A percentile compares a stretch with the other conserved stretches of the same genome.
phyloP scores from a whole-genome alignment of 2,888 invertebrate genomes.

The Harmothoe impar region DNA sequence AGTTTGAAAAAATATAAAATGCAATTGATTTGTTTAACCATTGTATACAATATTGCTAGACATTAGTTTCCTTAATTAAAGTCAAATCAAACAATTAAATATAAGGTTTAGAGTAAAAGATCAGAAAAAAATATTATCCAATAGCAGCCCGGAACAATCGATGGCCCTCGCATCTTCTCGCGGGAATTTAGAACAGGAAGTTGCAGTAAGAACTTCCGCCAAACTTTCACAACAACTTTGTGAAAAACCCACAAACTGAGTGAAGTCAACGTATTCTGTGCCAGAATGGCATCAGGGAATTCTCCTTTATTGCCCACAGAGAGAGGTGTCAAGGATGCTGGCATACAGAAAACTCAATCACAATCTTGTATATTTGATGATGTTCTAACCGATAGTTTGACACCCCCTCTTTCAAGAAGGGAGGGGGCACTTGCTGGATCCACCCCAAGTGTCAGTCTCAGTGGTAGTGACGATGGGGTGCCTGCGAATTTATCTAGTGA shows the following conservation, averaged over 20 bases:
- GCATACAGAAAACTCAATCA: neutral
- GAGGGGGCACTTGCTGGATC: neutral
- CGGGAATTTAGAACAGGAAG: neutral
- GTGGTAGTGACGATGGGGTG: neutral
- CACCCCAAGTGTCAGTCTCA: neutral
- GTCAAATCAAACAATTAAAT: no score
- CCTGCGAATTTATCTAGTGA: neutral
- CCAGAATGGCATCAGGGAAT: neutral
- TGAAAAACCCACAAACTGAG: neutral
- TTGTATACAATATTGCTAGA: no score
- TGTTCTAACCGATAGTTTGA: neutral
- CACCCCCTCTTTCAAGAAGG: neutral
- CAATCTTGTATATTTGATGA: constrained; percentile 18
- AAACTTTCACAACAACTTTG: constrained; percentile 36
- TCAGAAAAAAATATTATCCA: no score
- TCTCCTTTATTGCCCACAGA: constrained; percentile 17
- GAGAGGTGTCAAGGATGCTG: neutral
- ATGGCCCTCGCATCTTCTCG: no score
- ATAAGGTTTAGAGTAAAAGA: no score
- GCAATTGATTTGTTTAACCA: no score
- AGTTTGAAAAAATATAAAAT: neutral
- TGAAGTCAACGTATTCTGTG: neutral
- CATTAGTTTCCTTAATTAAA: no score
- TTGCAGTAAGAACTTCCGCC: neutral
- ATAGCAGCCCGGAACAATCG: no score